Evolutionary conservation across 2,113 vertebrate genomes (phyloP).

Genomic region (Oreochromis aureus): DNA sequence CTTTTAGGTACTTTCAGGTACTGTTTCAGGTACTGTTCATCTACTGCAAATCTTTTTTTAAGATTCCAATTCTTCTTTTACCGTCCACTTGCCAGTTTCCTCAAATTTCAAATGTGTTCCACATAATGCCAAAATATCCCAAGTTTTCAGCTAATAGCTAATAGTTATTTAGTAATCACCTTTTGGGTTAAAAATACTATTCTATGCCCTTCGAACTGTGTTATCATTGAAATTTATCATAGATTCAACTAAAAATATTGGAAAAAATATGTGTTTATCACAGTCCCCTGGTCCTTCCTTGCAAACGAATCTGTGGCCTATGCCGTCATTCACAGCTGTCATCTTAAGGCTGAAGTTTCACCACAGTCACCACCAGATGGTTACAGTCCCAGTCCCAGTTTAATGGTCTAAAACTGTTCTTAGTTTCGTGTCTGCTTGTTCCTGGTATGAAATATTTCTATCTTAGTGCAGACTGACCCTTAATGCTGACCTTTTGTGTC

Average conservation of each 20-base stretch:
- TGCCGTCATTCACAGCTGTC: neutral
- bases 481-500: neutral
- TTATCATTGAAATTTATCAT: neutral
- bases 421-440: neutral
- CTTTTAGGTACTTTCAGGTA: neutral
- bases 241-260: neutral
- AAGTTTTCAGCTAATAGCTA: neutral
- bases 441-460: neutral
- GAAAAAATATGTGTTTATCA: rapidly evolving
- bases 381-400: neutral
- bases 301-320: neutral
- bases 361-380: neutral
- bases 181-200: neutral
- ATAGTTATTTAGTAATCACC: neutral
- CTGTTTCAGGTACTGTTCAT: neutral
- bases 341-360: neutral
- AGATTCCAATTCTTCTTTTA: neutral
- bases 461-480: neutral
- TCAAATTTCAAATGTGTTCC: neutral
- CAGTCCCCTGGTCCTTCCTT: neutral
- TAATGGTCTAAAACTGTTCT: neutral
- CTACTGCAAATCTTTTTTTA: neutral
- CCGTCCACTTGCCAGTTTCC: neutral
- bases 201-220: neutral
- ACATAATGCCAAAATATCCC: neutral